These are phyloP conservation scores for Poecilia gillii DNA, from an alignment of 2,797 vertebrate species.

Conservation along the genomic window DNA sequence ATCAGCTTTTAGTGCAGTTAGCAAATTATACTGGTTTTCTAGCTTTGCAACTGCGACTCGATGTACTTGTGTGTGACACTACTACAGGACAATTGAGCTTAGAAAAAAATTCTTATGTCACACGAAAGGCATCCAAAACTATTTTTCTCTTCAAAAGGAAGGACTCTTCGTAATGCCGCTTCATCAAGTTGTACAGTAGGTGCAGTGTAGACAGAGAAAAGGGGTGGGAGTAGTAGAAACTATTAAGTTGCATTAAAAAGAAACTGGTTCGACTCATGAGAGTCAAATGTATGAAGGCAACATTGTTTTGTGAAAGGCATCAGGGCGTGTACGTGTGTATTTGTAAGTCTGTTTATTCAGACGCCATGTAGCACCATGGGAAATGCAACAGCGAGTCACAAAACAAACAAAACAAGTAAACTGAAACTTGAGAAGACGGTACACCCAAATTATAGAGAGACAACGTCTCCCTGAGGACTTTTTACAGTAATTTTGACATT, in stretches of 20 bases:
- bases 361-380: constrained; percentile 54
- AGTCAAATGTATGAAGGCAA: constrained; percentile 75
- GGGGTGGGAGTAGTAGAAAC: constrained; percentile 7
- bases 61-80: not conserved
- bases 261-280: constrained; percentile 55
- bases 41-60: not conserved
- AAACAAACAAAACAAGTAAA: constrained; percentile 51
- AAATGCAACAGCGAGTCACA: constrained; percentile 64
- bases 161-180: not conserved
- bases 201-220: constrained; percentile 28
- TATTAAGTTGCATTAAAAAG: not conserved
- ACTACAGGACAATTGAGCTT: no score
- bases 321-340: constrained; percentile 65
- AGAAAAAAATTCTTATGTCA: not conserved
- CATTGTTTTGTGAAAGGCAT: constrained; percentile 71
- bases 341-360: constrained; percentile 65
- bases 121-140: not conserved
- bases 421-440: constrained; percentile 24
- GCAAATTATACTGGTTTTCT: not conserved
- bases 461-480: not conserved
- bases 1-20: not conserved
- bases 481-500: constrained; percentile 7
- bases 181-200: constrained; percentile 33
- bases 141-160: not conserved
- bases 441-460: constrained; percentile 22